Evolutionary conservation across 1,140 invertebrate genomes (phyloP).

Genomic region (Drosophila teissieri): DNA sequence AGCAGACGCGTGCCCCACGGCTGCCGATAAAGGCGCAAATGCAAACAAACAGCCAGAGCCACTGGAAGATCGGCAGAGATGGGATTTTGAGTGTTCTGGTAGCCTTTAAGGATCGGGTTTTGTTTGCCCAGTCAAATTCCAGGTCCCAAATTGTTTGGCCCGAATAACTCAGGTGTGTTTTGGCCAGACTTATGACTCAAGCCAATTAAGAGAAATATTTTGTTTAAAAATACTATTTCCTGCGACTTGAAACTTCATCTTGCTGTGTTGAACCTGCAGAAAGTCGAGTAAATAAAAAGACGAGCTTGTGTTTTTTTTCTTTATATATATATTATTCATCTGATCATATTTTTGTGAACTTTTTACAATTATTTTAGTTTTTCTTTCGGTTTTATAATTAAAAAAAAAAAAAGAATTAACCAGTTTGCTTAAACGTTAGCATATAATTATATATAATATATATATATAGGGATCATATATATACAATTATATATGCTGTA

Average conservation of each 20-base stretch:
- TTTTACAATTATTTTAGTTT: conserved; percentile 82
- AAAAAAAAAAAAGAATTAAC: conserved; percentile 79
- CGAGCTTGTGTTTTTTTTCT: conserved; percentile 32
- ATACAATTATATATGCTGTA: conserved; percentile 38
- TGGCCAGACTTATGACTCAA: background rate
- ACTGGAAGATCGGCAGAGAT: conserved; percentile 11
- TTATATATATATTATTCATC: conserved; percentile 80
- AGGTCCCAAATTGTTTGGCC: background rate
- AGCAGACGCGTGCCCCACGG: conserved; percentile 64
- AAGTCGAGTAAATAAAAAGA: conserved; percentile 31
- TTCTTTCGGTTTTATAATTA: conserved; percentile 69
- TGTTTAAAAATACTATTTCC: too few species aligned
- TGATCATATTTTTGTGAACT: conserved; percentile 82
- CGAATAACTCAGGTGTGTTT: conserved; percentile 9
- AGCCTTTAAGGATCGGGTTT: conserved; percentile 27
- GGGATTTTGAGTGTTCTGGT: conserved; percentile 22
- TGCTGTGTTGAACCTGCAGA: background rate
- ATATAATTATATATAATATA: conserved; percentile 54
- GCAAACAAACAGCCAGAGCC: conserved; percentile 10
- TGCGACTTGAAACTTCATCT: too few species aligned
- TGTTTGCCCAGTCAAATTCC: conserved; percentile 33
- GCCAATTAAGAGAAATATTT: background rate
- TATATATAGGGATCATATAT: conserved; percentile 44
- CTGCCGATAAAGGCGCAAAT: conserved; percentile 43
- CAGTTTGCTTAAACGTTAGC: conserved; percentile 72